These are phyloP conservation scores for Geotrypetes seraphini DNA, from an alignment of 2,797 vertebrate genomes.

Conservation along the genomic window DNA sequence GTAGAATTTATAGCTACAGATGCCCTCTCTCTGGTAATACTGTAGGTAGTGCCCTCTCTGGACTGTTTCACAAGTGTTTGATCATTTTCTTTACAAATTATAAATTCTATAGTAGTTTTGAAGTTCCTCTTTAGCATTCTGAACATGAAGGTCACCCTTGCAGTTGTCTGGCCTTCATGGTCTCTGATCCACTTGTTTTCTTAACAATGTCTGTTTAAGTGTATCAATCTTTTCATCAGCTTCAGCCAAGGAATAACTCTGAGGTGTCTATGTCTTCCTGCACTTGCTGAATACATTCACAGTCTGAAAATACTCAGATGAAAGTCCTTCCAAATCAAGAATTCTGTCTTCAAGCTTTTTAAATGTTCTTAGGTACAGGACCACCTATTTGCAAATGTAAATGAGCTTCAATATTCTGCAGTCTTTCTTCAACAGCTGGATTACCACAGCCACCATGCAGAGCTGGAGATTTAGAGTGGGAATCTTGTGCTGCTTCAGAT, in stretches of 20 bases:
- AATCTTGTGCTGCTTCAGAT: conserved; percentile 48
- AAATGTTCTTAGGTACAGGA: conserved; percentile 80
- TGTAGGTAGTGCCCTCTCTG: too few relatives aligned
- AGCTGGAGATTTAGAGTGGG: conserved; percentile 47
- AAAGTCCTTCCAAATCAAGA: conserved; percentile 93
- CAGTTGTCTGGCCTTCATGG: too few relatives aligned
- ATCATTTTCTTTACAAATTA: too few relatives aligned
- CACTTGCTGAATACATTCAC: too few relatives aligned
- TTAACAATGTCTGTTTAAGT: conserved; percentile 79
- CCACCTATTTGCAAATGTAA: conserved; percentile 77
- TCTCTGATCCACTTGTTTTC: too few relatives aligned
- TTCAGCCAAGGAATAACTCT: conserved; percentile 86
- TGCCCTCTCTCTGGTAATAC: too few relatives aligned
- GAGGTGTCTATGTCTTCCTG: too few relatives aligned
- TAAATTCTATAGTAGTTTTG: too few relatives aligned
- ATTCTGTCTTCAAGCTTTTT: conserved; percentile 96
- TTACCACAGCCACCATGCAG: conserved; percentile 71
- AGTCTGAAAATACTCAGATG: conserved; percentile 93
- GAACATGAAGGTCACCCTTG: too few relatives aligned
- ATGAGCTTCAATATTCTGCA: conserved; percentile 88
- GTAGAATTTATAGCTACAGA: too few relatives aligned
- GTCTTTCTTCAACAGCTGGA: conserved; percentile 79
- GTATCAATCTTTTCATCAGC: conserved; percentile 93
- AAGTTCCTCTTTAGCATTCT: too few relatives aligned
- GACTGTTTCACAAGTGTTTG: too few relatives aligned